A percentile compares a stretch with the other conserved stretches of the same genome.
Conservation (phyloP, 1,140 invertebrate genomes). For the Ridgeia piscesae region DNA sequence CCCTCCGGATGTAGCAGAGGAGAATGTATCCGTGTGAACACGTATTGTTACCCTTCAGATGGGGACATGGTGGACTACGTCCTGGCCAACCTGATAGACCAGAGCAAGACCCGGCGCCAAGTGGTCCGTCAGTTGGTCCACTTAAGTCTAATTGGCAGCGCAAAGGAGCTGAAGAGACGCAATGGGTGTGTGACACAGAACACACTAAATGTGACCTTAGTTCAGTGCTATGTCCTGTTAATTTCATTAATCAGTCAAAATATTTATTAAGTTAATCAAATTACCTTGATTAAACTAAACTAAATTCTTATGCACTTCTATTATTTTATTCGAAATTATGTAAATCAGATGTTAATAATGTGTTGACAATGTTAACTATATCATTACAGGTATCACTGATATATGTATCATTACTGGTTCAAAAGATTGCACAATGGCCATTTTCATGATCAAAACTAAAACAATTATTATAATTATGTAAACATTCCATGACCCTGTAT, state of each 20-base stretch:
- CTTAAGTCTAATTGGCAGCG: slow-evolving; percentile 64
- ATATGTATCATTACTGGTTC: no score
- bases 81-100: slow-evolving; percentile 75
- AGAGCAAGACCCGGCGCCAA: slow-evolving; percentile 72
- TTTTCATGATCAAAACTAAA: no score
- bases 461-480: no score
- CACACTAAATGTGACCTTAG: not conserved
- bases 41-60: slow-evolving; percentile 31
- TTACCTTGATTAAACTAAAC: not conserved
- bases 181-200: slow-evolving; percentile 9
- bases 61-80: slow-evolving; percentile 75
- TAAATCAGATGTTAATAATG: no score
- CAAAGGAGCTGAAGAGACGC: slow-evolving; percentile 31
- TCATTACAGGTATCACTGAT: no score
- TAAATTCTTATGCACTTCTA: not conserved
- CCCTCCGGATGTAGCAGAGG: not conserved
- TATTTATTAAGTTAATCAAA: not conserved
- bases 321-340: not conserved
- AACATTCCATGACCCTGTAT: not conserved
- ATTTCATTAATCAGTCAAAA: no score
- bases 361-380: no score
- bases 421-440: no score
- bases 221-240: no score
- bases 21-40: not conserved
- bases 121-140: slow-evolving; percentile 83